Base-by-base conservation (phyloP, 2,797 vertebrate species). In the Falco biarmicus region DNA sequence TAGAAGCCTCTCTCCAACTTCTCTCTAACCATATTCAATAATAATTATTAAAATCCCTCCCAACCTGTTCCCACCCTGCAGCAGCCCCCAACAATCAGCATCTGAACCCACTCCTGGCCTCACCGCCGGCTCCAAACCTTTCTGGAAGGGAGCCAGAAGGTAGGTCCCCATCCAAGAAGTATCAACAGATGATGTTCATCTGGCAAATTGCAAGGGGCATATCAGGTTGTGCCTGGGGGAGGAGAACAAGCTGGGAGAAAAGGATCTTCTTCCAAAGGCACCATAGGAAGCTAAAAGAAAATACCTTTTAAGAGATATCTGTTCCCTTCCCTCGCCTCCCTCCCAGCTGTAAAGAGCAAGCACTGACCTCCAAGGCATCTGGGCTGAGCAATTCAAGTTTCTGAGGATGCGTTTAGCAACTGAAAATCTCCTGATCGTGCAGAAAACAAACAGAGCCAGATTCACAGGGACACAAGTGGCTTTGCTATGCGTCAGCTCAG, bases 121-220 rank as follows among this genome's bases (percentile, higher is more conserved):
- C 78, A 19, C 37, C 6, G 1, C 53, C 0, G 1, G 60, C 93
- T 80, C 77, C 83, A 53, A 57, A 89, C 48, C 80, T 77, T 71
- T 32, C 79, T 90, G 90, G 86, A 94, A 80, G 22, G 54, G 37
- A 81, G 71, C 66, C 79, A 88, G 88, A 89, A 87, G 79, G 70
- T 28, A 65, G 41, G 39, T 84, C 83, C 85, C 69, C 87, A 82
- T 92, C 88, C 90, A 82, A 94, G 90, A 83, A 95, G 96, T 59
- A 93, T 66, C 78, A 91, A 48, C 78, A 90, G 93, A 95, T 92
- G 87, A 96, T 89, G 93, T 61, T 90, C 92, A 87, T 88, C 87
- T 80, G 69, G 81, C 84, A 96, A 73, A 89, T 77, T 88, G 89
- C 91, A 87, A 76, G 76, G 78, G 89, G 89, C 77, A n/a, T 92